Evolutionary conservation across 2,888 invertebrate species (phyloP).

Genomic region (Idaea aversata): DNA sequence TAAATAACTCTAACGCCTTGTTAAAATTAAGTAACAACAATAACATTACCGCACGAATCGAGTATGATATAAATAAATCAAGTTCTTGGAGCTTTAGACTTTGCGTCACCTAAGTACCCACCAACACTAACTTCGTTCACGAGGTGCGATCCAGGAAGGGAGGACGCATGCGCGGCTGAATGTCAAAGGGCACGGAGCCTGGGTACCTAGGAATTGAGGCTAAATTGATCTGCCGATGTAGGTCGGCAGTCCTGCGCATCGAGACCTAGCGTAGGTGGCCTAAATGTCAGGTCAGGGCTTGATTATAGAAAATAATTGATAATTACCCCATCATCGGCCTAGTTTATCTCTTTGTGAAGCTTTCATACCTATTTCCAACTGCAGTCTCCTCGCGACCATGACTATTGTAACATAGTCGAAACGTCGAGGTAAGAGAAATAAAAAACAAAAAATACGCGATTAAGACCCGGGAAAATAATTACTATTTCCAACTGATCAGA

Average conservation of each 20-base stretch:
- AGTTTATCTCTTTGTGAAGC: no score
- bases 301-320: neutral
- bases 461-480: no score
- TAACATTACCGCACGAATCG: conserved; percentile 34
- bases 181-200: conserved; percentile 74
- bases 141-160: conserved; percentile 28
- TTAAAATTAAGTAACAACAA: conserved; percentile 4
- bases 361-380: no score
- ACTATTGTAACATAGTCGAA: no score
- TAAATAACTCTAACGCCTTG: conserved; percentile 1
- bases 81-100: conserved; percentile 46
- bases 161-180: conserved; percentile 62
- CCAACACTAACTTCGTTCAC: conserved; percentile 38
- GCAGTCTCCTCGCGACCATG: no score
- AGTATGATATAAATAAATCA: conserved; percentile 51
- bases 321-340: neutral
- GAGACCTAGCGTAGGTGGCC: conserved; percentile 18
- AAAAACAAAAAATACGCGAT: no score
- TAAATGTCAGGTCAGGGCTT: conserved; percentile 3
- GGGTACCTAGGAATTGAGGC: conserved; percentile 53
- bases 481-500: no score
- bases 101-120: conserved; percentile 64
- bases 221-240: conserved; percentile 53
- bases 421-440: no score
- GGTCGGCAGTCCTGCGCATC: conserved; percentile 32